phyloP scores from a whole-genome alignment of 2,797 vertebrate genomes.

The Sebastes itinus region DNA sequence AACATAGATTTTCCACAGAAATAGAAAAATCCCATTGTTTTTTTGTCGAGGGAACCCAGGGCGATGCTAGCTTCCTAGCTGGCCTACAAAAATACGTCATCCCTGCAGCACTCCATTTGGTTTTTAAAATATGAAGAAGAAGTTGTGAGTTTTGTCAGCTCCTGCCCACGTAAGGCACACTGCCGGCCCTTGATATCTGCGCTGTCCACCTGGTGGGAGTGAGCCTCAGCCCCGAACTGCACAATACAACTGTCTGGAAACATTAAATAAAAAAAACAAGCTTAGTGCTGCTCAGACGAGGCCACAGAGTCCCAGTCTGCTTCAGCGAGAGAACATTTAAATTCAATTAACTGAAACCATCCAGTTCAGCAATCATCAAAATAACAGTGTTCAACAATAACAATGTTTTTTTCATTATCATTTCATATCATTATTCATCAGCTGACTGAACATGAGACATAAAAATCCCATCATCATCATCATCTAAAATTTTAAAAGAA shows the following conservation, averaged over 20 bases:
- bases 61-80: too few species aligned
- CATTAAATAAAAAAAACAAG: constrained; percentile 56
- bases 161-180: constrained; percentile 74
- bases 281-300: constrained; percentile 70
- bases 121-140: not conserved
- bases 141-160: constrained; percentile 35
- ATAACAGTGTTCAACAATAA: constrained; percentile 42
- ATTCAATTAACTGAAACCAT: constrained; percentile 44
- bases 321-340: constrained; percentile 43
- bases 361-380: constrained; percentile 43
- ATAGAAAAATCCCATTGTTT: too few species aligned
- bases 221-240: constrained; percentile 68
- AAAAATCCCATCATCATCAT: constrained; percentile 13
- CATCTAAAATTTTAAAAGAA: constrained; percentile 7
- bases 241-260: constrained; percentile 65
- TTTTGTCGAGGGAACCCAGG: too few species aligned
- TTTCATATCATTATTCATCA: constrained; percentile 30
- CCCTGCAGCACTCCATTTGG: not conserved
- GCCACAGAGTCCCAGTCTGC: constrained; percentile 65
- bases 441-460: constrained; percentile 16
- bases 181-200: constrained; percentile 50
- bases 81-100: too few species aligned
- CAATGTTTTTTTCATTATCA: constrained; percentile 24
- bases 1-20: too few species aligned
- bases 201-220: constrained; percentile 60